These are phyloP conservation scores for Vulpes ferrilata DNA, from an alignment of 2,113 vertebrate genomes.

Conservation along the genomic window DNA sequence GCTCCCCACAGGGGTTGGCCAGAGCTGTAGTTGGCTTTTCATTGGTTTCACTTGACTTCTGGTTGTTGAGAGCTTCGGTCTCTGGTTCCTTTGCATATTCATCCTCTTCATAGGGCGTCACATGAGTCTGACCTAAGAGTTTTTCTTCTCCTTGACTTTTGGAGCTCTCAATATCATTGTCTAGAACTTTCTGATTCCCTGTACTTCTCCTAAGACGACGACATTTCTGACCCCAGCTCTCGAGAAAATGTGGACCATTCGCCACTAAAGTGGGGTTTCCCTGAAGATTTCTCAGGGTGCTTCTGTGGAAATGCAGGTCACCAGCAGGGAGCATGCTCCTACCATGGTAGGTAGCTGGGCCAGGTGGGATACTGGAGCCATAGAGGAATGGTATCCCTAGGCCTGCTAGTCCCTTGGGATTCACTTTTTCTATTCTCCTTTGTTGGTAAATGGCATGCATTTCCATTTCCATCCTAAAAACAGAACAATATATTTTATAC, in stretches of 20 bases:
- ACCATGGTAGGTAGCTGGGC: slow-evolving; percentile 90
- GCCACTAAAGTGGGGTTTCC: slow-evolving; percentile 92
- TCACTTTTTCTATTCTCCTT: slow-evolving; percentile 95
- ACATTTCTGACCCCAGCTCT: slow-evolving; percentile 92
- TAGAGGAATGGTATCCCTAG: slow-evolving; percentile 92
- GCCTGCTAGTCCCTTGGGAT: slow-evolving; percentile 92
- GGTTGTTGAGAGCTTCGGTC: slow-evolving; percentile 85
- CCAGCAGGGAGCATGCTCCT: slow-evolving; percentile 89
- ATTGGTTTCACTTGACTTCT: slow-evolving; percentile 88
- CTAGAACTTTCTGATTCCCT: slow-evolving; percentile 89
- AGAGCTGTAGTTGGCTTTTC: slow-evolving; percentile 81
- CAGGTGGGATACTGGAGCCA: slow-evolving; percentile 85
- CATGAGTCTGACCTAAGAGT: slow-evolving; percentile 84
- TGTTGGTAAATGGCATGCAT: slow-evolving; percentile 97
- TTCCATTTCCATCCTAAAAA: slow-evolving; percentile 92
- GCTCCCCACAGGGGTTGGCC: slow-evolving; percentile 89
- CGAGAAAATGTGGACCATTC: slow-evolving; percentile 90
- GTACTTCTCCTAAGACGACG: slow-evolving; percentile 90
- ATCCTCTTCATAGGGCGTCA: slow-evolving; percentile 90
- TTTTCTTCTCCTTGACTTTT: slow-evolving; percentile 92
- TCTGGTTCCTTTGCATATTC: slow-evolving; percentile 90
- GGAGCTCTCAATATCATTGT: slow-evolving; percentile 80
- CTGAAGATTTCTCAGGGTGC: slow-evolving; percentile 91
- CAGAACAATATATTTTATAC: slow-evolving; percentile 35
- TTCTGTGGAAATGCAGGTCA: slow-evolving; percentile 91